Conservation (phyloP, 2,113 vertebrate species). For the Papio anubis region DNA sequence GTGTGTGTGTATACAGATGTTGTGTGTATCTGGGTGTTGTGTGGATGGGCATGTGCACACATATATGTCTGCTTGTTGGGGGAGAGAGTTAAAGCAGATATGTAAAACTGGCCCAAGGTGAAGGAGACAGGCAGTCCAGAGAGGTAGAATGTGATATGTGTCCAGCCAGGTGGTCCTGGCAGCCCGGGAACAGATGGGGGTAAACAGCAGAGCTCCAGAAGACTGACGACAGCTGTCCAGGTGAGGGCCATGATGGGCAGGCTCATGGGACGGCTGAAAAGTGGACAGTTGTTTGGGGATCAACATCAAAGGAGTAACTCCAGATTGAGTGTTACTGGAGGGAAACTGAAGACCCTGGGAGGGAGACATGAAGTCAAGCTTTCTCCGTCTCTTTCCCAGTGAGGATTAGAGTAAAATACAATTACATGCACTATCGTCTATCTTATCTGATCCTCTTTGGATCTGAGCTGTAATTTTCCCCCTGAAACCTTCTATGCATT, state of each 20-base stretch:
- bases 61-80: neutral
- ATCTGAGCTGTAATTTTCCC: neutral
- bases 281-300: neutral
- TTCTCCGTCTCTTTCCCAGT: neutral
- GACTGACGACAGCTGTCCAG: neutral
- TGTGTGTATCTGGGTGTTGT: neutral
- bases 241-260: fast-evolving
- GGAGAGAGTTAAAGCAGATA: neutral
- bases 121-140: neutral
- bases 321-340: neutral
- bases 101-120: neutral
- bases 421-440: fast-evolving
- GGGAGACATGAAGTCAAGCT: neutral
- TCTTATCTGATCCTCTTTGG: neutral
- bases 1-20: neutral
- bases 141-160: fast-evolving
- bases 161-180: neutral
- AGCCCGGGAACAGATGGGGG: too few species aligned
- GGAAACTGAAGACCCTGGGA: neutral
- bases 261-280: neutral
- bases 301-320: neutral
- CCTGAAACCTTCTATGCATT: neutral
- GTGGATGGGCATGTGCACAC: neutral
- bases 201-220: neutral
- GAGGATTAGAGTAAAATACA: neutral